These are phyloP conservation scores for Diabrotica undecimpunctata DNA, from an alignment of 1,140 invertebrate genomes.

Conservation along the genomic window DNA sequence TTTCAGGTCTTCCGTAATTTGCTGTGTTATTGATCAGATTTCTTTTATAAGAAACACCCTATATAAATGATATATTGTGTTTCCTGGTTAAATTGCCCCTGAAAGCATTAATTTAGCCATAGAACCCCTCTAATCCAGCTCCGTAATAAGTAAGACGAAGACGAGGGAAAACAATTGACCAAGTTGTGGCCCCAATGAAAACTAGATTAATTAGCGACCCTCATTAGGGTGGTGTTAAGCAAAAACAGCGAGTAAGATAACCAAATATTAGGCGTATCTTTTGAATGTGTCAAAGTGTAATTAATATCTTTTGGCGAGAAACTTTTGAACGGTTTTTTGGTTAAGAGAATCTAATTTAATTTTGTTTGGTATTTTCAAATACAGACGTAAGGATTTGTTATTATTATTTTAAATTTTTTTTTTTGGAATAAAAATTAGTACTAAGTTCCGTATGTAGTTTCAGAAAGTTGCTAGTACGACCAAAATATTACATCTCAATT, in stretches of 20 bases:
- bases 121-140: not conserved
- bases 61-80: not conserved
- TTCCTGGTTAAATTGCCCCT: not conserved
- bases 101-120: not conserved
- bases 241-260: slow-evolving; percentile 12
- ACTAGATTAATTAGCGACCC: slow-evolving; percentile 14
- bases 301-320: not conserved
- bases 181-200: slow-evolving; percentile 16
- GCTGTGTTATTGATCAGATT: too few relatives aligned
- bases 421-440: too few relatives aligned
- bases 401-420: too few relatives aligned
- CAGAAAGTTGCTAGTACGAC: too few relatives aligned
- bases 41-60: not conserved
- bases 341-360: not conserved
- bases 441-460: too few relatives aligned
- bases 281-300: slow-evolving; percentile 13
- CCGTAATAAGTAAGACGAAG: not conserved
- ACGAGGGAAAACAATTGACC: slow-evolving; percentile 9
- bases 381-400: not conserved
- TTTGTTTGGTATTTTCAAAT: not conserved
- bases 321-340: too few relatives aligned
- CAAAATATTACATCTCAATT: too few relatives aligned
- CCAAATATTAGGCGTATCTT: not conserved
- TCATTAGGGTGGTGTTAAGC: slow-evolving; percentile 9
- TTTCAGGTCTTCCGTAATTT: too few relatives aligned